These are phyloP conservation scores for Aldabrachelys gigantea DNA, from an alignment of 2,113 vertebrate genomes.

Conservation along the genomic window DNA sequence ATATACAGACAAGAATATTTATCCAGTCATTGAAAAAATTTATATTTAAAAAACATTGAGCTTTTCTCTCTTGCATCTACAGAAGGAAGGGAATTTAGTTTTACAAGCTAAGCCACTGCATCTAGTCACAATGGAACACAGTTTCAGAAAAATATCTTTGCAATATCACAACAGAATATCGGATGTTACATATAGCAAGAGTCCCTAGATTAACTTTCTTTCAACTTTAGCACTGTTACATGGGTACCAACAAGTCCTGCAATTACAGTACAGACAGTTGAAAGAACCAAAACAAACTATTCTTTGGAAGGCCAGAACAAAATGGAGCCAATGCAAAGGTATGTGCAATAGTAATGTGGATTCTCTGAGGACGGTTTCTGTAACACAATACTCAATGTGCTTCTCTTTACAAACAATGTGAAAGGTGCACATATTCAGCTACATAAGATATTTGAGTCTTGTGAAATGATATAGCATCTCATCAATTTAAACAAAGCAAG, in stretches of 20 bases:
- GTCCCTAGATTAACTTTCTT: background rate
- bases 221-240: background rate
- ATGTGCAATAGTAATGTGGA: background rate
- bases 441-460: background rate
- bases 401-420: background rate
- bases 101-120: background rate
- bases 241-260: background rate
- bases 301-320: background rate
- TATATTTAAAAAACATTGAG: background rate
- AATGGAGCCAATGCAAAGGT: background rate
- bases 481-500: background rate
- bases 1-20: background rate
- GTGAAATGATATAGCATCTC: background rate
- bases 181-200: background rate
- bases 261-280: background rate
- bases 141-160: background rate
- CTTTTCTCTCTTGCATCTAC: background rate
- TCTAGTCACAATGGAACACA: background rate
- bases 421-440: background rate
- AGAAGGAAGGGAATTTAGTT: background rate
- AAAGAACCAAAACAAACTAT: rapidly evolving
- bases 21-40: background rate
- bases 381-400: background rate
- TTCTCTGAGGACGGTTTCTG: rapidly evolving
- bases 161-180: background rate